A percentile compares a stretch with the other conserved stretches of the same genome.
Evolutionary conservation across 1,140 invertebrate genomes (phyloP).

Genomic region (Planococcus citri): DNA sequence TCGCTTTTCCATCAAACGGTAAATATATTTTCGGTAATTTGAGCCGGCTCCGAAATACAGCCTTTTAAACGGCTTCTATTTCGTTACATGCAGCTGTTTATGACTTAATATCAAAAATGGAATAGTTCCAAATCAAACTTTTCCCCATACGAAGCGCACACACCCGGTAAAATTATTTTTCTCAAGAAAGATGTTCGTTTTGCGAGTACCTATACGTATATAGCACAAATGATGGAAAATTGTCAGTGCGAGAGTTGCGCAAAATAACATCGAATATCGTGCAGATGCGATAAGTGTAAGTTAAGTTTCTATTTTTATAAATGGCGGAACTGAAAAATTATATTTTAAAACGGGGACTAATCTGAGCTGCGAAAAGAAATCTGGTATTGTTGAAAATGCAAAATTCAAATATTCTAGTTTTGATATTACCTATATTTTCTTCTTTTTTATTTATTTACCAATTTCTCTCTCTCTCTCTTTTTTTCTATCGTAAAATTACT

Average conservation of each 20-base stretch:
- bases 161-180: neutral
- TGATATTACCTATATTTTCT: neutral
- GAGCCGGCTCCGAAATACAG: neutral
- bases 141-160: neutral
- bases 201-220: no score
- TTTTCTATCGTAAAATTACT: neutral
- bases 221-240: no score
- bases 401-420: neutral
- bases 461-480: neutral
- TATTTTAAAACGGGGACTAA: neutral
- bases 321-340: neutral
- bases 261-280: no score
- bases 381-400: neutral
- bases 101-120: slow-evolving; percentile 4
- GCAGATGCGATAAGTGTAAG: neutral
- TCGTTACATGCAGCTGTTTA: neutral
- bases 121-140: slow-evolving; percentile 1
- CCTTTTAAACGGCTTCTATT: neutral
- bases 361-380: neutral
- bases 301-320: neutral
- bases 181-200: neutral
- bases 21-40: neutral
- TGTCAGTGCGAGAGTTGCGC: no score
- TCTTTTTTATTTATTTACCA: no score
- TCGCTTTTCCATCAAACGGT: slow-evolving; percentile 1